phyloP scores from a whole-genome alignment of 2,797 vertebrate genomes.

The Loris lydekkerianus region DNA sequence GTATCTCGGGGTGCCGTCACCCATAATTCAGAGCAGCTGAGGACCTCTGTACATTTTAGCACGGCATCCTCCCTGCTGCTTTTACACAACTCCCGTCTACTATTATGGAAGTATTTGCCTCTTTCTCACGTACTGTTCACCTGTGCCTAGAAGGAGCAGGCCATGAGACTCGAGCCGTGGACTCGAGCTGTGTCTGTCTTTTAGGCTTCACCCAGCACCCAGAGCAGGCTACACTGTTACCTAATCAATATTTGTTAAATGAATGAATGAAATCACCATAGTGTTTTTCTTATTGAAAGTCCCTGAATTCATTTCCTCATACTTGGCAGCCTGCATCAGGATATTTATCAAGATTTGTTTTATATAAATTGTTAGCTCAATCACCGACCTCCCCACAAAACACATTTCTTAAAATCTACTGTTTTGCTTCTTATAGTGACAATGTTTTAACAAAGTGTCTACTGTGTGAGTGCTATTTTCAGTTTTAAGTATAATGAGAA shows the following conservation, averaged over 20 bases:
- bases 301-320: background rate
- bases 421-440: slow-evolving; percentile 55
- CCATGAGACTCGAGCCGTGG: background rate
- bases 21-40: background rate
- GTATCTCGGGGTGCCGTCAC: background rate
- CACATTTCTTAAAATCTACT: slow-evolving; percentile 43
- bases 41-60: background rate
- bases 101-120: background rate
- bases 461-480: slow-evolving; percentile 18
- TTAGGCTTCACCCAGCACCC: background rate
- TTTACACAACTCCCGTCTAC: background rate
- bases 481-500: slow-evolving; percentile 70
- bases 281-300: slow-evolving; percentile 53
- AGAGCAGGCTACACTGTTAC: background rate
- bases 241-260: slow-evolving; percentile 32
- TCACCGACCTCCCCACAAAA: background rate
- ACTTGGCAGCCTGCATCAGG: background rate
- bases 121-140: background rate
- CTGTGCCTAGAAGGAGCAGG: background rate
- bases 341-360: slow-evolving; percentile 62
- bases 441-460: slow-evolving; percentile 70
- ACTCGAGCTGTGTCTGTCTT: background rate
- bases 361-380: slow-evolving; percentile 63
- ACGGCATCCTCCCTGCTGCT: background rate
- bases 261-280: background rate